Evolutionary conservation across 2,113 vertebrate species (phyloP).

Genomic region (Pedetes capensis): DNA sequence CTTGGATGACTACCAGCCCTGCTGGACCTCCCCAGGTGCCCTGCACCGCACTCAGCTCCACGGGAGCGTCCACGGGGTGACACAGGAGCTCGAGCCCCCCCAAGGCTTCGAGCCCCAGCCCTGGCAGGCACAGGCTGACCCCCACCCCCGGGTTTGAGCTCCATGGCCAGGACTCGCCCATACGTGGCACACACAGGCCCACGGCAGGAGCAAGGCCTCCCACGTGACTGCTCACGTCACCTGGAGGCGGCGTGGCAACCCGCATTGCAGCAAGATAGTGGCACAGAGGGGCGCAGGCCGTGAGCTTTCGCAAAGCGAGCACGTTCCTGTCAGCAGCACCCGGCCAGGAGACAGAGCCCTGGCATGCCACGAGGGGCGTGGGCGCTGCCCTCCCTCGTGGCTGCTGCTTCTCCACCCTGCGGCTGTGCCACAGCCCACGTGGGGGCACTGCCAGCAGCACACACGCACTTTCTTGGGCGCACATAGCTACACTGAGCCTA

Average conservation of each 20-base stretch:
- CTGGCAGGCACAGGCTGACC: too few species aligned
- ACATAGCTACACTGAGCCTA: rapidly evolving
- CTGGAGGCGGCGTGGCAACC: not conserved
- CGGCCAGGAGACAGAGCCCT: not conserved
- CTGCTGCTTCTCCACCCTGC: not conserved
- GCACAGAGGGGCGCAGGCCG: rapidly evolving
- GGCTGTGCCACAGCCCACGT: not conserved
- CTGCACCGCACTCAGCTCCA: rapidly evolving
- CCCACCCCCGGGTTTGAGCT: too few species aligned
- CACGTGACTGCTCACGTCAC: not conserved
- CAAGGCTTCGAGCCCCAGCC: too few species aligned
- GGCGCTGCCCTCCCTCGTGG: not conserved
- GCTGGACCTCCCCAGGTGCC: rapidly evolving
- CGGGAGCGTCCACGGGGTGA: too few species aligned
- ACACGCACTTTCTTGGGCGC: not conserved
- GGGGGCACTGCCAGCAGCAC: not conserved
- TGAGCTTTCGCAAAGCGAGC: not conserved
- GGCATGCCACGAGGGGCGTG: not conserved
- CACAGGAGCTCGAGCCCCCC: too few species aligned
- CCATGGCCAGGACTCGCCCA: too few species aligned
- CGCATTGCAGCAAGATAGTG: too few species aligned
- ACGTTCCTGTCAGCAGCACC: not conserved
- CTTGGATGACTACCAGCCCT: not conserved
- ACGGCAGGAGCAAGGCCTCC: too few species aligned
- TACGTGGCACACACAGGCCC: too few species aligned